Conservation (phyloP, 1,140 invertebrate species). For the Palaemon carinicauda region DNA sequence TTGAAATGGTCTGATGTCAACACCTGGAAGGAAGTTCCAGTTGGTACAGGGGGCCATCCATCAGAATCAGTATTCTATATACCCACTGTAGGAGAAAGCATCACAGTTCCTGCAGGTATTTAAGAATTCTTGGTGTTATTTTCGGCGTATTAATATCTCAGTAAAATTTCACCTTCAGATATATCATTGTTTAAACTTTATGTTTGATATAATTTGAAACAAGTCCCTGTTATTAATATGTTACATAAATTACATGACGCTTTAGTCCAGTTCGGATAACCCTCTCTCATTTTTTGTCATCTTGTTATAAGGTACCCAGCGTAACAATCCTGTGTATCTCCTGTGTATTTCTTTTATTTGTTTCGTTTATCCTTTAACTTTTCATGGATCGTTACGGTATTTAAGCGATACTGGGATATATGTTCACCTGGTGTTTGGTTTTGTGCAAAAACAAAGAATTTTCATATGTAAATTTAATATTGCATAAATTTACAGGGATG, state of each 20-base stretch:
- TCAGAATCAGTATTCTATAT: background rate
- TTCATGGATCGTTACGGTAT: too few relatives aligned
- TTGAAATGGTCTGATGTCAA: conserved; percentile 39
- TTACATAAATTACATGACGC: too few relatives aligned
- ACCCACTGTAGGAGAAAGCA: conserved; percentile 29
- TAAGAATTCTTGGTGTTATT: background rate
- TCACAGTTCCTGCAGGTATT: conserved; percentile 38
- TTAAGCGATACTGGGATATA: too few relatives aligned
- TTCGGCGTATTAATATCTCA: too few relatives aligned
- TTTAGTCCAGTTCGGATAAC: too few relatives aligned
- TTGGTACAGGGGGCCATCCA: conserved; percentile 37
- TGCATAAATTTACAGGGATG: background rate
- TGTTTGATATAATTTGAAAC: background rate
- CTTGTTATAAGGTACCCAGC: too few relatives aligned
- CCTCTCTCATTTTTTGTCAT: background rate
- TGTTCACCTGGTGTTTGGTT: too few relatives aligned
- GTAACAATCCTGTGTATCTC: too few relatives aligned
- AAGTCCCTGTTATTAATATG: too few relatives aligned
- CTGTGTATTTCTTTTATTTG: too few relatives aligned
- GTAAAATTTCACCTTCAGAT: background rate
- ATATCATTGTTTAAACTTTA: background rate
- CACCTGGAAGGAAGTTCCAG: conserved; percentile 43
- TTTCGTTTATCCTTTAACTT: too few relatives aligned
- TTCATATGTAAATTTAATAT: background rate
- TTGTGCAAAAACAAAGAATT: background rate